Base-by-base conservation (phyloP, 2,113 vertebrate species). In the Aegotheles bennettii region DNA sequence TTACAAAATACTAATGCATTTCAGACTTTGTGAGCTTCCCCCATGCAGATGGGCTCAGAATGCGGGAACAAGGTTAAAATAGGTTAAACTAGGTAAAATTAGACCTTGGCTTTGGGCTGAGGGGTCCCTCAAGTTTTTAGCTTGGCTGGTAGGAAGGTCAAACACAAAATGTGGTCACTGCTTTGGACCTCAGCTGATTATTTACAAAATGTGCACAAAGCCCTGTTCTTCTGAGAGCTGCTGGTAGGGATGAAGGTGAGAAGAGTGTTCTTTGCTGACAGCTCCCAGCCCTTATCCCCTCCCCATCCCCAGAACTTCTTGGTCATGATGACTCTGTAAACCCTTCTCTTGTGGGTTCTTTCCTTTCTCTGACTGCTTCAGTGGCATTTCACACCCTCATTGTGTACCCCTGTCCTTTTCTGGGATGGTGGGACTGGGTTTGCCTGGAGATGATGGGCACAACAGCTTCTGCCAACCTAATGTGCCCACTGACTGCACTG, bases 221-320 rank as follows among this genome's bases (percentile, higher is more conserved):
- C 6, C 33, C 47, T 1, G 0, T 56, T 68, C 10, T 12, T 75
- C 40, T 65, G 67, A 53, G 48, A 1, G 1, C 51, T 60, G 20
- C 40, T 73, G 60, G 8, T 50, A 40, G 33, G 6, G 31, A 14
- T 89, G n/a, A 87, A 75, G 48, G 17, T 68, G 40, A 54, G 53
- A 71, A 92, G 13, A 73, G 6, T 18, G 16, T n/a, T 75, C 19
- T 73, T 73, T 73, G 40, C 45, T 73, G n/a, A 35, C 20, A 69
- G 16, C 18, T 93, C 10, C 35, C 3, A 2, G 28, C 8, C 9
- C 60, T 79, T 84, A 57, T 70, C 10, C 7, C 18, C 9, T 69
- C 29, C 25, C 63, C 8, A 60, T 51, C 15, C 19, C n/a, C 8
- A 63, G 75, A 85, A 2, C 6, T 68, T 84, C 43, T 43, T 51